Evolutionary conservation across 1,140 invertebrate genomes (phyloP).

Genomic region (Listronotus oregonensis): DNA sequence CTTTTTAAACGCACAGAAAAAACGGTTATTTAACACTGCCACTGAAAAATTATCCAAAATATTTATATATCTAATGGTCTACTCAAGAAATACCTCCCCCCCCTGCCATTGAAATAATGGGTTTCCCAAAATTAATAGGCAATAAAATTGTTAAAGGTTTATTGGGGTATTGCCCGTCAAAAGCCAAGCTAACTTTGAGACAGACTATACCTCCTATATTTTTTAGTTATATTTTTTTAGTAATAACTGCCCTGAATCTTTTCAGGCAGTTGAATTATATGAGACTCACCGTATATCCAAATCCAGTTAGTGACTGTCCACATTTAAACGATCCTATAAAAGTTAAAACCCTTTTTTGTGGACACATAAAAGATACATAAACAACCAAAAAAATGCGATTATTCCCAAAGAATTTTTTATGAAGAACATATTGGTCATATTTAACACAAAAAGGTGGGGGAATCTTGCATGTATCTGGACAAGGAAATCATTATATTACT

Average conservation of each 20-base stretch:
- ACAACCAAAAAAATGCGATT: conserved; percentile 1
- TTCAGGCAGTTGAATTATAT: conserved; percentile 5
- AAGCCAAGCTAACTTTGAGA: too few relatives aligned
- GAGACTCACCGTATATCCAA: neutral
- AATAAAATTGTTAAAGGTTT: too few relatives aligned
- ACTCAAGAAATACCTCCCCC: too few relatives aligned
- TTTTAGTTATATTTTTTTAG: neutral
- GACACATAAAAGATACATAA: neutral
- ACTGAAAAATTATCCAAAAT: too few relatives aligned
- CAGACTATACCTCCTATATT: too few relatives aligned
- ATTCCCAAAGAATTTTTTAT: conserved; percentile 5
- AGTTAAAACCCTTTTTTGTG: neutral
- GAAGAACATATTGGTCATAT: conserved; percentile 3
- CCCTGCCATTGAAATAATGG: too few relatives aligned
- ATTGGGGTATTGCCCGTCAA: too few relatives aligned
- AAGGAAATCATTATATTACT: conserved; percentile 2
- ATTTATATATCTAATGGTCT: too few relatives aligned
- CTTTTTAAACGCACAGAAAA: too few relatives aligned
- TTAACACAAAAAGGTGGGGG: neutral
- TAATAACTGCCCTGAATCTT: neutral
- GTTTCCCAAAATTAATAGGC: too few relatives aligned
- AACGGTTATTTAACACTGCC: too few relatives aligned
- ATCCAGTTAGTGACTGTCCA: neutral
- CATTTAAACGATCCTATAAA: conserved; percentile 5
- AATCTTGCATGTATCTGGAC: neutral